Percentiles rank a stretch among this genome's conserved stretches.
phyloP scores from a whole-genome alignment of 2,888 invertebrate species.

The Nomada lathburiana region DNA sequence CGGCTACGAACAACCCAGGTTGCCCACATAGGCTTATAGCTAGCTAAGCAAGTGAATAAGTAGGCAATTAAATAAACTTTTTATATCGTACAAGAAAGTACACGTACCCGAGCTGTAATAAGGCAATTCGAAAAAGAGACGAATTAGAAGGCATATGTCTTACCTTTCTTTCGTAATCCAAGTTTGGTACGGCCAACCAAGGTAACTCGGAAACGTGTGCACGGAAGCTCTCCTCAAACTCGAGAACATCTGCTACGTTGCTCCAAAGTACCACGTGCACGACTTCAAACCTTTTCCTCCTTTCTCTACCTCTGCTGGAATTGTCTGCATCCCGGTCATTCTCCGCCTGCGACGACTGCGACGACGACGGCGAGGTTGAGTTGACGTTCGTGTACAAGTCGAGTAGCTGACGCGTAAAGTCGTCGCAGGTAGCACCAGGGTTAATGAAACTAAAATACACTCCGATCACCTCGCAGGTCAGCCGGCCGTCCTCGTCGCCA shows the following conservation, averaged over 20 bases:
- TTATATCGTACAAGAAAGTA: not conserved
- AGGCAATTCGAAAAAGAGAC: not conserved
- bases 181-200: conserved; percentile 90
- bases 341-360: conserved; percentile 27
- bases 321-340: conserved; percentile 66
- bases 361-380: conserved; percentile 14
- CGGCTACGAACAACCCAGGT: too few species aligned
- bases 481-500: conserved; percentile 69
- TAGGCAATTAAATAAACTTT: not conserved
- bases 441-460: conserved; percentile 90
- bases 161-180: conserved; percentile 90
- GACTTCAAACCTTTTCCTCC: conserved; percentile 86
- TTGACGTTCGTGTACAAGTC: conserved; percentile 85
- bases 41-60: too few species aligned
- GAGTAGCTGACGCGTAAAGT: conserved; percentile 88
- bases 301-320: conserved; percentile 76
- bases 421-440: conserved; percentile 89
- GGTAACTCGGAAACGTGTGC: conserved; percentile 88
- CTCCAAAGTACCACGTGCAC: conserved; percentile 90
- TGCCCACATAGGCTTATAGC: too few species aligned
- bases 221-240: conserved; percentile 88
- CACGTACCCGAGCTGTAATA: too few species aligned
- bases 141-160: conserved; percentile 54
- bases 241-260: conserved; percentile 87
- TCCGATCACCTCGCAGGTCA: conserved; percentile 85